phyloP scores from a whole-genome alignment of 2,797 vertebrate genomes.

The Amblyraja radiata region DNA sequence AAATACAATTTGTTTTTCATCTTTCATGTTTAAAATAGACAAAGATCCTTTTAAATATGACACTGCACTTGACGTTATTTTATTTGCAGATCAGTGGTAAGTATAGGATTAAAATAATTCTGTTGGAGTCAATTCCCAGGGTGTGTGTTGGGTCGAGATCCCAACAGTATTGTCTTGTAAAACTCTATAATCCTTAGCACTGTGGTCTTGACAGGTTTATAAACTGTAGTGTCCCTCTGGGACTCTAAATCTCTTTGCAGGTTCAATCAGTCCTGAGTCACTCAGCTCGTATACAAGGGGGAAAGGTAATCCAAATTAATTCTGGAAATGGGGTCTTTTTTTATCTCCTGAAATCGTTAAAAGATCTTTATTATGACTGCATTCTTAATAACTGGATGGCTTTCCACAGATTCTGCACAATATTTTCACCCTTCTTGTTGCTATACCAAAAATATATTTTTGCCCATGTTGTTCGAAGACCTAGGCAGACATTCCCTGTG shows the following conservation, averaged over 20 bases:
- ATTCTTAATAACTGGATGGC: not conserved
- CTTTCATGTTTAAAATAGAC: not conserved
- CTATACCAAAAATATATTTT: not conserved
- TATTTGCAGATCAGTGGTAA: slow-evolving; percentile 19
- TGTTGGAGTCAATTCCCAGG: not conserved
- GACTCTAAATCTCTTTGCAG: slow-evolving; percentile 54
- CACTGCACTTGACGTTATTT: slow-evolving; percentile 12
- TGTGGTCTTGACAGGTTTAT: slow-evolving; percentile 71
- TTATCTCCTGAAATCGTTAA: slow-evolving; percentile 12
- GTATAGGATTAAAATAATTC: slow-evolving; percentile 27
- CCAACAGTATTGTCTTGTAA: slow-evolving; percentile 24
- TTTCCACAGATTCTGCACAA: not conserved
- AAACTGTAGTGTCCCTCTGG: slow-evolving; percentile 78
- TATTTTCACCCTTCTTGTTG: not conserved
- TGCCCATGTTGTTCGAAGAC: not conserved
- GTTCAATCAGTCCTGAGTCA: slow-evolving; percentile 46
- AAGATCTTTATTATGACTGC: not conserved
- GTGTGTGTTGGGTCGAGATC: not conserved
- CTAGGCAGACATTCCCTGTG: too few relatives aligned
- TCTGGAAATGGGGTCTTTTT: slow-evolving; percentile 46
- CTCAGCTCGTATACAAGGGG: slow-evolving; percentile 52
- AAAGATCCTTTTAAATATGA: not conserved
- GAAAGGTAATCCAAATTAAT: slow-evolving; percentile 57
- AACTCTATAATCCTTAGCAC: slow-evolving; percentile 21
- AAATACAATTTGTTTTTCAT: not conserved